Evolutionary conservation across 2,797 vertebrate genomes (phyloP), one percentile per base, ranked within the genome.

Genomic region (Chloroceryle inda): DNA sequence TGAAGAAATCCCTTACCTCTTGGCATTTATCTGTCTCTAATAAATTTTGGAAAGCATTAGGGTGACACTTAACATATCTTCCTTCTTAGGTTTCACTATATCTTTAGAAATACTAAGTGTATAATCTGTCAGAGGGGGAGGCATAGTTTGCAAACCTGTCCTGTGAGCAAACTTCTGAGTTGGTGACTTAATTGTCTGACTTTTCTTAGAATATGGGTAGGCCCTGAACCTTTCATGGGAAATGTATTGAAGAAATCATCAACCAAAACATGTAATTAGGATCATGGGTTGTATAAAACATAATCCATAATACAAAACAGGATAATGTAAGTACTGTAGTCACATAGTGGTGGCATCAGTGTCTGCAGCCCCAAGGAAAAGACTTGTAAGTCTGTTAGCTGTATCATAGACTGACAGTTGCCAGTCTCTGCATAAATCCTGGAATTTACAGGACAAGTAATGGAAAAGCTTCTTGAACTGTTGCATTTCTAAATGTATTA

Each of bases 311-410:
- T 37, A 52, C 1, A 7, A 22, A 50, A 7, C 12, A 49, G 29
- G 35, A 3, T 63, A 61, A 13, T 38, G 1, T 1, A 33, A 53
- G 21, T 13, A 9, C 5, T 38, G 11, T 14, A 29, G 44, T 44
- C 5, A 6, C 33, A 33, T 27, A 38, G 26, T 20, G 17, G 31
- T 56, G 23, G 3, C 8, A 7, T 50, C 16, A 59, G 42, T 68
- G 13, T 47, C 26, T 33, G 0, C 61, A 24, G 63, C 7, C 1
- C 5, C 62, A 55, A 71, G 5, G 8, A 42, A 62, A 53, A 45
- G 11, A 2, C 2, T 4, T 7, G 2, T 5, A 11, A 14, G 47
- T 20, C 1, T n/a, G 11, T 55, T 42, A 31, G 2, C 22, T 68
- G 0, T 77, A 6, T 45, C 0, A 2, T 14, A 37, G 31, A 21